Base-by-base conservation (phyloP, 1,140 invertebrate genomes). In the Diploscapter pachys region DNA sequence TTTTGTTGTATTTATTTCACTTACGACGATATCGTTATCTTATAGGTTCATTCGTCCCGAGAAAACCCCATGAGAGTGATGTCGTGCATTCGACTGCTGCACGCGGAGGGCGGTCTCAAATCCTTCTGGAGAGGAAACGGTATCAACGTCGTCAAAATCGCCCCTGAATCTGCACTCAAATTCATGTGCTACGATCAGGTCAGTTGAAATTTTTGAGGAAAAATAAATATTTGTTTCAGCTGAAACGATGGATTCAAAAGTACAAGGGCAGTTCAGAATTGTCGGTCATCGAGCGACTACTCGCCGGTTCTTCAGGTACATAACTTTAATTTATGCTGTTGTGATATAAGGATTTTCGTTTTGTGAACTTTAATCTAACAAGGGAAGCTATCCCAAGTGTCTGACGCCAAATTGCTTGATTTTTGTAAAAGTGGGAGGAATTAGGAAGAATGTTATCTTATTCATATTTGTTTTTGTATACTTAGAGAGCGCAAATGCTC, bases 61-160 rank as follows among this genome's bases (percentile, higher is more conserved):
- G 81, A 81, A 52, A 86, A 75, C 67, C 71, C 83, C 79, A 86
- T 87, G 78, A 87, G 79, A 66, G 86, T 87, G 51, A 79, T 80
- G 86, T 80, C 90, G 90, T 87, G 93, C 3, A 85, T 89, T 71
- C 79, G 82, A 68, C 82, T 87, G 71, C 71, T 72, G 4, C 71
- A 72, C 31, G 71, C 71, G 5, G 96, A 99, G 88, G 97, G 96
- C 78, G 97, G 97, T 31, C 81, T 92, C 6, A 87, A 86, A 53
- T 93, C 93, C 70, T 87, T 98, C 67, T 99, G 96, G 96, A 88
- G 96, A 81, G 96, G 96, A 51, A 99, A 99, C 87, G 94, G 94
- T 56, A 95, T 99, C 80, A 99, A 99, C 87, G 94, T 99, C 55
- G 88, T 98, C 75, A 99, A 99, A 89, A 98, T 99, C 80, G 96